Percentiles rank a stretch among this genome's conserved stretches.
Evolutionary conservation across 2,888 invertebrate species (phyloP).

Genomic region (Drosophila kanekoi): DNA sequence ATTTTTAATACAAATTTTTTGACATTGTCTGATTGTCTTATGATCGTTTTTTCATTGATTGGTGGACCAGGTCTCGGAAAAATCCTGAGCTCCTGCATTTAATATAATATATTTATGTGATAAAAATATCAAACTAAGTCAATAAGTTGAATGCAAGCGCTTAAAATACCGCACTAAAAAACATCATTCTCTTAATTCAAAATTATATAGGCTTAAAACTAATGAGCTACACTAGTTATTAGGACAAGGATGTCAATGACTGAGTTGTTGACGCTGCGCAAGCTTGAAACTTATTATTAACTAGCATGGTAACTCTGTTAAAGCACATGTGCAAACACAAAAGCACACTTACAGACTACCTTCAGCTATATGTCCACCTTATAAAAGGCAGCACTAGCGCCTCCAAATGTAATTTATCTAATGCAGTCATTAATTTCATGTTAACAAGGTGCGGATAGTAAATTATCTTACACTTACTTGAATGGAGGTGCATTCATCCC

Average conservation of each 20-base stretch:
- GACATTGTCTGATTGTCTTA: no score
- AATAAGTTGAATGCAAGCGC: no score
- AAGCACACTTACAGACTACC: neutral
- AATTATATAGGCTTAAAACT: no score
- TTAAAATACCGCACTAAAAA: no score
- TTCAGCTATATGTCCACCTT: conserved; percentile 8
- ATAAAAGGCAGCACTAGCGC: conserved; percentile 20
- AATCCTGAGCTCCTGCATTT: no score
- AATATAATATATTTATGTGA: no score
- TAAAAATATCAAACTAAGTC: no score
- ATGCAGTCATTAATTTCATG: conserved; percentile 86
- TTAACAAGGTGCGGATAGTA: conserved; percentile 86
- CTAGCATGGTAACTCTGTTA: conserved; percentile 37
- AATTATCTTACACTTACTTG: conserved; percentile 63
- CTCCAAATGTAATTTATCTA: conserved; percentile 81
- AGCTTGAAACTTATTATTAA: conserved; percentile 66
- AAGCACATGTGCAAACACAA: conserved; percentile 10
- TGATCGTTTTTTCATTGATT: no score
- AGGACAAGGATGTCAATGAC: conserved; percentile 12
- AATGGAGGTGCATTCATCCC: conserved; percentile 1
- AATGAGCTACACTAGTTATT: no score
- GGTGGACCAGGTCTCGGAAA: no score
- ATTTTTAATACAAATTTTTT: no score
- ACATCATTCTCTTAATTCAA: no score
- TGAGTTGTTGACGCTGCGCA: conserved; percentile 22